Evolutionary conservation across 1,140 invertebrate genomes (phyloP).

Genomic region (Lucilia sericata): DNA sequence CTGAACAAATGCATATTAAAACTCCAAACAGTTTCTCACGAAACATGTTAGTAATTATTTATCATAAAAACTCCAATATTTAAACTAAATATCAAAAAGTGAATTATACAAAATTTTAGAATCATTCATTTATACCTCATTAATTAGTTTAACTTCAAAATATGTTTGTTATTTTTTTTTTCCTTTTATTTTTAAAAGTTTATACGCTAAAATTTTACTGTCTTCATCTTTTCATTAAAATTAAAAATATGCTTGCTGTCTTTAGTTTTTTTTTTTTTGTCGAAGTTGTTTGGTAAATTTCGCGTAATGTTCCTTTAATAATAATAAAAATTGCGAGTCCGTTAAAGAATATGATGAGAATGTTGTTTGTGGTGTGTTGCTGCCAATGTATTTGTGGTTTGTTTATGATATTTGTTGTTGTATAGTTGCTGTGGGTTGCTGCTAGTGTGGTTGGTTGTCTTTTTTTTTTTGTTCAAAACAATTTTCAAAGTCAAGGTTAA

Average conservation of each 20-base stretch:
- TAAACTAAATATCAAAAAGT: not conserved
- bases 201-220: no score
- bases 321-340: not conserved
- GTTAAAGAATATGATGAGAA: not conserved
- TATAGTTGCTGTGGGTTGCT: not conserved
- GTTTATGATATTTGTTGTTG: not conserved
- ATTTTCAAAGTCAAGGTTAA: constrained; percentile 44
- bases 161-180: not conserved
- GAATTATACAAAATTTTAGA: not conserved
- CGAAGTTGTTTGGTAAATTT: not conserved
- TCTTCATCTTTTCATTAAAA: no score
- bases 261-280: not conserved
- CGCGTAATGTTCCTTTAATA: not conserved
- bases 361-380: not conserved
- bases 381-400: not conserved
- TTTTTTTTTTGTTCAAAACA: not conserved
- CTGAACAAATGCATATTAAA: no score
- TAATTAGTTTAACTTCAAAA: constrained; percentile 32
- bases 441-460: not conserved
- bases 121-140: constrained; percentile 27
- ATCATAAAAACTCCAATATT: not conserved
- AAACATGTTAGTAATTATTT: no score
- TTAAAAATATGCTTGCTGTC: not conserved
- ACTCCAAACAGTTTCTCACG: no score
- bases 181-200: no score